Percentiles rank a stretch among this genome's conserved stretches.
phyloP scores from a whole-genome alignment of 2,113 vertebrate species.

The Salminus brasiliensis region DNA sequence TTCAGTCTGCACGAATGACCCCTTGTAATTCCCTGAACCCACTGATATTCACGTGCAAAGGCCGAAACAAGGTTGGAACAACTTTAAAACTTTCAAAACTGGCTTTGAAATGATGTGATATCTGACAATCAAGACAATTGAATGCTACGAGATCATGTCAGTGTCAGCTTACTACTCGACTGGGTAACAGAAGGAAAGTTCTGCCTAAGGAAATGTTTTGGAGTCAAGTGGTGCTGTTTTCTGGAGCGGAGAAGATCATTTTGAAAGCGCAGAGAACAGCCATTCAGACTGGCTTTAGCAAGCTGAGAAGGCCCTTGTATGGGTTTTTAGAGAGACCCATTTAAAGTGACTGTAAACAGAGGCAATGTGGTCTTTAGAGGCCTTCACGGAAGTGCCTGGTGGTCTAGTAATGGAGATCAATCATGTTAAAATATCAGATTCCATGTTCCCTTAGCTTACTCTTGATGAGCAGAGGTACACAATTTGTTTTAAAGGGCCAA shows the following conservation, averaged over 20 bases:
- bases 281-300: no score
- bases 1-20: no score
- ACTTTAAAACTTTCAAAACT: no score
- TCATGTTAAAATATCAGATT: background rate
- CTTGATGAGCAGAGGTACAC: no score
- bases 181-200: background rate
- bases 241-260: slow-evolving; percentile 13
- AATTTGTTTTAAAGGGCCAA: no score
- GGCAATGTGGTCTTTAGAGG: background rate
- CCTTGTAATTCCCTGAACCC: no score
- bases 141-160: background rate
- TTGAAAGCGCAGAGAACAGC: background rate
- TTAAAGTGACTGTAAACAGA: background rate
- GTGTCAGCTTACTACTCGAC: background rate
- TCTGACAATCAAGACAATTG: background rate
- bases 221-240: background rate
- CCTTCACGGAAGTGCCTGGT: background rate
- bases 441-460: no score
- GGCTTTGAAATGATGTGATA: background rate
- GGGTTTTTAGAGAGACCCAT: background rate
- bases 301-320: background rate
- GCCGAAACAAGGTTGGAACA: no score
- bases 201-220: slow-evolving; percentile 10
- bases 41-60: no score
- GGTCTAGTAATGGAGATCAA: background rate